Evolutionary conservation across 2,888 invertebrate genomes (phyloP).

Genomic region (Notodonta dromedarius): DNA sequence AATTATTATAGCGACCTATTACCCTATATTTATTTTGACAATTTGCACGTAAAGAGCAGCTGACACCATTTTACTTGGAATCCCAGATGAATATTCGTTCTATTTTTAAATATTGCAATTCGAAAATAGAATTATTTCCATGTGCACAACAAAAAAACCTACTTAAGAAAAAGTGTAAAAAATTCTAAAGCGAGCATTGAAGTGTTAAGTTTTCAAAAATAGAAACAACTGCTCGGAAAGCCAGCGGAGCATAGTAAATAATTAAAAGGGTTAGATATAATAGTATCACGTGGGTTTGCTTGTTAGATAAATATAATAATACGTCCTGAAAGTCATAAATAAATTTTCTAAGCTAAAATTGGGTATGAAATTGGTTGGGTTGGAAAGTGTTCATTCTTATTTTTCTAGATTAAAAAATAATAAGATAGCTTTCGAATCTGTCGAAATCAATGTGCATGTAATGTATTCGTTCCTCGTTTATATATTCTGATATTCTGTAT

Average conservation of each 20-base stretch:
- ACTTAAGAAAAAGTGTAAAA: slow-evolving; percentile 30
- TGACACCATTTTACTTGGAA: slow-evolving; percentile 2
- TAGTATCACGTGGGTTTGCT: slow-evolving; percentile 16
- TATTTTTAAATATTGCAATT: slow-evolving; percentile 7
- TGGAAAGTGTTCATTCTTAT: too few relatives aligned
- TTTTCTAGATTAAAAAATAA: too few relatives aligned
- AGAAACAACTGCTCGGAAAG: slow-evolving; percentile 52
- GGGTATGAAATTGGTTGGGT: too few relatives aligned
- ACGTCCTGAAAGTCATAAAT: too few relatives aligned
- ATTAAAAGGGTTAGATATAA: slow-evolving; percentile 48
- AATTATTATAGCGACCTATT: neutral
- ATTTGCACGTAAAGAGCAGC: slow-evolving; percentile 2
- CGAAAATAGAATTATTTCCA: slow-evolving; percentile 12
- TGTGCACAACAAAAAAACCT: slow-evolving; percentile 28
- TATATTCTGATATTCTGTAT: too few relatives aligned
- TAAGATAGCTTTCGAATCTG: too few relatives aligned
- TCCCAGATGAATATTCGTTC: neutral
- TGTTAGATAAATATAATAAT: slow-evolving; percentile 10
- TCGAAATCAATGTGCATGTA: too few relatives aligned
- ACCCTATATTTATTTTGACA: neutral
- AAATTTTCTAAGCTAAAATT: too few relatives aligned
- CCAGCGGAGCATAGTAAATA: slow-evolving; percentile 60
- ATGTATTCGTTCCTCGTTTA: too few relatives aligned
- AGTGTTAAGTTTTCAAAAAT: slow-evolving; percentile 56
- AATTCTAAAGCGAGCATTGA: slow-evolving; percentile 59